These are phyloP conservation scores for Gymnogyps californianus DNA, from an alignment of 2,113 vertebrate species.

Conservation along the genomic window DNA sequence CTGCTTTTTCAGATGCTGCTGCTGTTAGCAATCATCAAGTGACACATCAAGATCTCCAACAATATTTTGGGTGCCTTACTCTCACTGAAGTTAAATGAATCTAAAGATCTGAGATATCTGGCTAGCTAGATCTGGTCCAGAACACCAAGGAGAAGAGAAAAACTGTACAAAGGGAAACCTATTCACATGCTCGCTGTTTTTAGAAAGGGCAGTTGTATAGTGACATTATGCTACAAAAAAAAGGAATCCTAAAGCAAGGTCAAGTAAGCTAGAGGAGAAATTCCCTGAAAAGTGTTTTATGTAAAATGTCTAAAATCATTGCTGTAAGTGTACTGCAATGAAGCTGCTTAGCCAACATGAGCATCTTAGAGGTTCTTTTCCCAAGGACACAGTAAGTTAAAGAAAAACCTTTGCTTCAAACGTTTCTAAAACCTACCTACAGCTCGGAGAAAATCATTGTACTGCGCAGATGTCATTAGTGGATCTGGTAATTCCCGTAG, in stretches of 20 bases:
- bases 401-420: neutral
- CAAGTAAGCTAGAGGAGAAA: neutral
- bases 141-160: neutral
- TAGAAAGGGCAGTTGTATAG: neutral
- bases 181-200: neutral
- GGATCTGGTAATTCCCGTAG: conserved; percentile 92
- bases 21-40: neutral
- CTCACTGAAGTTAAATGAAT: neutral
- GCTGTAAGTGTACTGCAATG: neutral
- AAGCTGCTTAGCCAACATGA: neutral
- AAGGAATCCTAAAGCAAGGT: neutral
- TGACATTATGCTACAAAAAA: neutral
- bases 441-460: conserved; percentile 90
- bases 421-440: conserved; percentile 81
- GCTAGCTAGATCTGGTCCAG: neutral
- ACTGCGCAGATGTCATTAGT: conserved; percentile 92
- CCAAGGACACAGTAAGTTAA: neutral
- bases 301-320: neutral
- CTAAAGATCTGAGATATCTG: neutral
- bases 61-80: neutral
- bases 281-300: neutral
- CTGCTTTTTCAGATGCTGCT: neutral
- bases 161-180: neutral
- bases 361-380: neutral
- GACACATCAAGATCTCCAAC: neutral